Evolutionary conservation across 2,113 vertebrate genomes (phyloP), one percentile per base, ranked within the genome.

Genomic region (Phycodurus eques): DNA sequence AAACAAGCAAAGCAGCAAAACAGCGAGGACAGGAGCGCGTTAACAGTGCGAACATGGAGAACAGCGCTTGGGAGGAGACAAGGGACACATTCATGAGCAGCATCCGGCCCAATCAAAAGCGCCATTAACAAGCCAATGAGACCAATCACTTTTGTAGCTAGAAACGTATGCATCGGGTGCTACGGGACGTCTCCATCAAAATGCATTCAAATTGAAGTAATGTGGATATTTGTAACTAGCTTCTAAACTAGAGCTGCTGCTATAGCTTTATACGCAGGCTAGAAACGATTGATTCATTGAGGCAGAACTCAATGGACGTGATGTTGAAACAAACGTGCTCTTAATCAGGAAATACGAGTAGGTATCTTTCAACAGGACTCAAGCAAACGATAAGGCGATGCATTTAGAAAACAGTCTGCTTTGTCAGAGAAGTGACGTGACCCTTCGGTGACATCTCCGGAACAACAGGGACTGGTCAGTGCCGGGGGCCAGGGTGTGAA

Each of bases 51-150:
- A 87, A 83, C 61, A 67, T 62, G 72, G 69, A 68, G 70, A 80
- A 80, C 73, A 74, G 74, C 56, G 54, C 80, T 83, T 33, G 67
- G 35, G 42, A 43, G 63, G 46, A 82, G 46, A 91, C 90, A 91
- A 89, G 79, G 83, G 68, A 42, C 27, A 80, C 85, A 90, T 90
- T 92, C 90, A 92, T 87, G 68, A 72, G 57, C 60, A 61, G 78
- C 82, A 76, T 61, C 61, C 77, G 76, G 76, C 35, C 76, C 54
- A 49, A 83, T 90, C 85, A 88, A 89, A 89, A 91, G 85, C 87
- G 64, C 80, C 79, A 87, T 88, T 90, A 90, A 88, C 56, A 67
- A 76, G 75, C 80, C 49, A 83, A 84, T 73, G 69, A 87, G 69
- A 85, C 73, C 71, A 62, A 83, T 76, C 69, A 61, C 77, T 68